These are phyloP conservation scores for Apis dorsata DNA, from an alignment of 1,140 invertebrate species.

Conservation along the genomic window DNA sequence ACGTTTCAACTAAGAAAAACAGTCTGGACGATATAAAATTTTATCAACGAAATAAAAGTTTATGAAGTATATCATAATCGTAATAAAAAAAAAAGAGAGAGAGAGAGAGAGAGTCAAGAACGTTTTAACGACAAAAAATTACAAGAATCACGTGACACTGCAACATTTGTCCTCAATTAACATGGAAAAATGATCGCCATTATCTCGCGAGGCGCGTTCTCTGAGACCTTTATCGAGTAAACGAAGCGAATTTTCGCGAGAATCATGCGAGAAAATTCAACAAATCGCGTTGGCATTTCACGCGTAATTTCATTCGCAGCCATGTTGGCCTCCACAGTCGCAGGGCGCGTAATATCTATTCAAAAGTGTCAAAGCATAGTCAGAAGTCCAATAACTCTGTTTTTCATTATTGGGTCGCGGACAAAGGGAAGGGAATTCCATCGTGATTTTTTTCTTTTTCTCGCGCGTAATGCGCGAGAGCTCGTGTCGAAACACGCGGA, in stretches of 20 bases:
- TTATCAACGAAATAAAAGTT: neutral
- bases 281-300: conserved; percentile 14
- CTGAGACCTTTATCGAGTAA: neutral
- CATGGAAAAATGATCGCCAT: neutral
- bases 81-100: neutral
- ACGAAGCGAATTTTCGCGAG: conserved; percentile 21
- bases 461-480: neutral
- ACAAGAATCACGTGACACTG: neutral
- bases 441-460: neutral
- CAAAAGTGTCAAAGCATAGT: conserved; percentile 45
- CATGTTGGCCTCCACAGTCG: neutral
- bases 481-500: neutral
- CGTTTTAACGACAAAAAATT: neutral
- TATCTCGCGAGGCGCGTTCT: too few species aligned
- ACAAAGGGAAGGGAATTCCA: conserved; percentile 24
- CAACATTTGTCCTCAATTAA: neutral
- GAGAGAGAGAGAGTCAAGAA: too few species aligned
- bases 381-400: conserved; percentile 38
- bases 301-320: conserved; percentile 35
- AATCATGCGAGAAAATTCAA: neutral
- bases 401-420: conserved; percentile 26
- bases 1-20: too few species aligned
- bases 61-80: neutral
- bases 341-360: conserved; percentile 23
- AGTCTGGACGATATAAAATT: neutral